These are phyloP conservation scores for Drosophila busckii DNA, from an alignment of 1,140 invertebrate genomes.

Conservation along the genomic window DNA sequence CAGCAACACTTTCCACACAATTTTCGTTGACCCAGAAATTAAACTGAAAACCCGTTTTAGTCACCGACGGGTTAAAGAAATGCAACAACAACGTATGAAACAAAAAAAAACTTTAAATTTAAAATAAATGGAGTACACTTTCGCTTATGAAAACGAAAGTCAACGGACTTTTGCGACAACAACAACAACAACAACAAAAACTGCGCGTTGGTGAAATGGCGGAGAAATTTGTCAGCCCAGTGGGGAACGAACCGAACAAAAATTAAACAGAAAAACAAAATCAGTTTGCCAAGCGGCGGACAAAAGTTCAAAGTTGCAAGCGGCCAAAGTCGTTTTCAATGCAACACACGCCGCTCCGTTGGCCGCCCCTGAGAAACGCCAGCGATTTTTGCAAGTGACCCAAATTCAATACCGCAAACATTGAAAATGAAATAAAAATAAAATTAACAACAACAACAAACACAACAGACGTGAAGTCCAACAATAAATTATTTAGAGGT, in stretches of 20 bases:
- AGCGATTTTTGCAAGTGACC: constrained; percentile 69
- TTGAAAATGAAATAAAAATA: constrained; percentile 61
- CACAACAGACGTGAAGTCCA: constrained; percentile 1
- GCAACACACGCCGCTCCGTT: constrained; percentile 21
- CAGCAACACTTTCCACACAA: constrained; percentile 61
- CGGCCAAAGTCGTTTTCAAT: constrained; percentile 20
- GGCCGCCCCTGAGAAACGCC: constrained; percentile 52
- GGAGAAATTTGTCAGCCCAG: constrained; percentile 68
- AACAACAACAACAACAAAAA: constrained; percentile 8
- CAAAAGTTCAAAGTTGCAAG: constrained; percentile 42
- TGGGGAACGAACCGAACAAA: constrained; percentile 25
- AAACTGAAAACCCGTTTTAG: constrained; percentile 31
- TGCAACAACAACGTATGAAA: constrained; percentile 43
- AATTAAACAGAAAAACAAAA: constrained; percentile 1
- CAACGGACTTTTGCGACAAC: constrained; percentile 60
- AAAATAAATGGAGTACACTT: constrained; percentile 76
- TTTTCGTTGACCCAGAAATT: constrained; percentile 65
- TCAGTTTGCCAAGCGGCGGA: too few species aligned
- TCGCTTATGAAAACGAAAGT: constrained; percentile 77
- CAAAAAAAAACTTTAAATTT: constrained; percentile 57
- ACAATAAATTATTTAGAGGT: constrained; percentile 72
- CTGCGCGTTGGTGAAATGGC: constrained; percentile 51
- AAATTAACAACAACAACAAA: constrained; percentile 14
- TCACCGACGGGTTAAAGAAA: constrained; percentile 41
- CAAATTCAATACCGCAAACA: constrained; percentile 65